These are phyloP conservation scores for Polydrusus tereticollis DNA, from an alignment of 2,888 invertebrate genomes.

Conservation along the genomic window DNA sequence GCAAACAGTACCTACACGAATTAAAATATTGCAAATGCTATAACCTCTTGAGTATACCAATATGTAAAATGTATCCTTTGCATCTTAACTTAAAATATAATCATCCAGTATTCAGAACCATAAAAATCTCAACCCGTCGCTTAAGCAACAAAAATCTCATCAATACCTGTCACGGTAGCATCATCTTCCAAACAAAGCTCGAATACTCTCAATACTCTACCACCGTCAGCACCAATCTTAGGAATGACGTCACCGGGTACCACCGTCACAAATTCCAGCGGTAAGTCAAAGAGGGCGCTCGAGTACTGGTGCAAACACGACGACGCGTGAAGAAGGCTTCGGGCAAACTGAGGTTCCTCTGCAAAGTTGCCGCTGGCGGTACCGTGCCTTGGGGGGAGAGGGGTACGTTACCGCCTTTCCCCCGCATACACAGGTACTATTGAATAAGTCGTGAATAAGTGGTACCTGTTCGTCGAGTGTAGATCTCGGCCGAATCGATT, in stretches of 20 bases:
- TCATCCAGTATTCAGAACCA: neutral
- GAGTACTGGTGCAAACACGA: slow-evolving; percentile 53
- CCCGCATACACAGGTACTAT: slow-evolving; percentile 41
- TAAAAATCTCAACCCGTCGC: neutral
- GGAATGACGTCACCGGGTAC: slow-evolving; percentile 32
- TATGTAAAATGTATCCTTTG: too few relatives aligned
- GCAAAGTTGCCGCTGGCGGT: slow-evolving; percentile 63
- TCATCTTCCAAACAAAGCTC: slow-evolving; percentile 26
- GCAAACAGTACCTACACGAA: too few relatives aligned
- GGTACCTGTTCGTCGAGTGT: slow-evolving; percentile 39
- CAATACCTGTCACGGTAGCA: slow-evolving; percentile 23
- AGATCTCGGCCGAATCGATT: slow-evolving; percentile 15
- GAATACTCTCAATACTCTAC: neutral
- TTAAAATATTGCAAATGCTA: too few relatives aligned
- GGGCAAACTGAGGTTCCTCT: slow-evolving; percentile 64
- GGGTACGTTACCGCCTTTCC: slow-evolving; percentile 46
- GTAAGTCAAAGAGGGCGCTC: slow-evolving; percentile 41
- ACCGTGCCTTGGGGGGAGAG: slow-evolving; percentile 9
- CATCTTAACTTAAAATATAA: neutral
- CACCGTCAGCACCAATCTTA: slow-evolving; percentile 11
- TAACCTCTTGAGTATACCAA: too few relatives aligned
- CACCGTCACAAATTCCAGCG: slow-evolving; percentile 19
- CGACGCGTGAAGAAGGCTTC: slow-evolving; percentile 63
- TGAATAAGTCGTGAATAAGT: slow-evolving; percentile 22
- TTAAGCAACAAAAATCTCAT: neutral